These are phyloP conservation scores for Lichenostomus cassidix DNA, from an alignment of 2,113 vertebrate genomes.

Conservation along the genomic window DNA sequence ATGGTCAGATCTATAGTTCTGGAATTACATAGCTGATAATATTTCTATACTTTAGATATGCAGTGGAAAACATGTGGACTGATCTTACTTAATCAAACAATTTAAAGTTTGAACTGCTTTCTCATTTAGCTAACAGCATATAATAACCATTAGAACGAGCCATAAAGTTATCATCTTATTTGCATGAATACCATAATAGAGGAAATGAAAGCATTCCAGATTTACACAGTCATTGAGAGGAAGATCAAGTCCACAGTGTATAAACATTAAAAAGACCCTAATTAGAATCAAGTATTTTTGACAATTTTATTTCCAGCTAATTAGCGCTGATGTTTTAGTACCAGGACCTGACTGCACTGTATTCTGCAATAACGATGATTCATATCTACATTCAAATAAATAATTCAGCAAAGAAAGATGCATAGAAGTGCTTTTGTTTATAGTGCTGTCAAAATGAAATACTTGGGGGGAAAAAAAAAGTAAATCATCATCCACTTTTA, in stretches of 20 bases:
- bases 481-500: neutral
- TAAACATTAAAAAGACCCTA: slow-evolving; percentile 37
- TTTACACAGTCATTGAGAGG: slow-evolving; percentile 5
- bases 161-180: slow-evolving; percentile 4
- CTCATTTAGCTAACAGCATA: neutral
- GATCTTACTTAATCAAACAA: neutral
- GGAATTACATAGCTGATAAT: neutral
- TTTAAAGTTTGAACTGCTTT: neutral
- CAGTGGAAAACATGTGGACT: neutral
- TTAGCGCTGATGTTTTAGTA: slow-evolving; percentile 54
- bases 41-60: neutral
- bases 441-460: slow-evolving; percentile 17
- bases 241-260: slow-evolving; percentile 17
- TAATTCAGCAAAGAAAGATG: slow-evolving; percentile 46
- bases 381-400: slow-evolving; percentile 55
- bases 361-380: slow-evolving; percentile 11
- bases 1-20: neutral
- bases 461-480: neutral
- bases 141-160: neutral
- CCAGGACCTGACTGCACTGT: slow-evolving; percentile 14
- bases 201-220: slow-evolving; percentile 3
- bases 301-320: slow-evolving; percentile 72
- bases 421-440: slow-evolving; percentile 41
- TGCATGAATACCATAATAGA: neutral
- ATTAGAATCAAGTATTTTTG: slow-evolving; percentile 61